Evolutionary conservation across 2,797 vertebrate species (phyloP).

Genomic region (Myotis vivesi): DNA sequence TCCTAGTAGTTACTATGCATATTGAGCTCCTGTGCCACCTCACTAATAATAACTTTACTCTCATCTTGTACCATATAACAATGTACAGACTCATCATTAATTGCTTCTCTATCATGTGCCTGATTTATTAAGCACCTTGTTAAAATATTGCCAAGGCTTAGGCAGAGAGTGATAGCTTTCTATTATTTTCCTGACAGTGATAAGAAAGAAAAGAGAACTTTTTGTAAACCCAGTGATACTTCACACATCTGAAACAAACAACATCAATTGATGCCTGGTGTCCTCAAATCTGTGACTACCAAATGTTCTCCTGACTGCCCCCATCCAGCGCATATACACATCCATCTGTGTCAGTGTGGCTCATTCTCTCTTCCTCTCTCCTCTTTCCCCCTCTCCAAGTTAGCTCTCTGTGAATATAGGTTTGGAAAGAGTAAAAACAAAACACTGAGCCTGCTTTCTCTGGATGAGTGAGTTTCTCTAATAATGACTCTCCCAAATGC

Average conservation of each 20-base stretch:
- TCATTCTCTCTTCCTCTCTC: background rate
- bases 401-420: background rate
- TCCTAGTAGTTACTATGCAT: background rate
- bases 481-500: background rate
- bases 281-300: conserved; percentile 41
- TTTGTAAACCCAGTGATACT: conserved; percentile 40
- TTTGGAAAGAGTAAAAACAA: background rate
- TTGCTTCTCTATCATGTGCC: background rate
- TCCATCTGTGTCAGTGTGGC: background rate
- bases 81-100: conserved; percentile 2
- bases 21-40: background rate
- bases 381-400: background rate
- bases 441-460: background rate
- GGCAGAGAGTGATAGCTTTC: background rate
- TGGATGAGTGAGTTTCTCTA: conserved; percentile 54
- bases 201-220: background rate
- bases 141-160: background rate
- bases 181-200: background rate
- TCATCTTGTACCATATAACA: background rate
- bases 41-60: background rate
- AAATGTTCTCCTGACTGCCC: conserved; percentile 14
- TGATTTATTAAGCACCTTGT: conserved; percentile 24
- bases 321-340: background rate
- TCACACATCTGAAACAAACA: conserved; percentile 32
- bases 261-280: background rate